Evolutionary conservation across 2,888 invertebrate genomes (phyloP).

Genomic region (Apotomis betuletana): DNA sequence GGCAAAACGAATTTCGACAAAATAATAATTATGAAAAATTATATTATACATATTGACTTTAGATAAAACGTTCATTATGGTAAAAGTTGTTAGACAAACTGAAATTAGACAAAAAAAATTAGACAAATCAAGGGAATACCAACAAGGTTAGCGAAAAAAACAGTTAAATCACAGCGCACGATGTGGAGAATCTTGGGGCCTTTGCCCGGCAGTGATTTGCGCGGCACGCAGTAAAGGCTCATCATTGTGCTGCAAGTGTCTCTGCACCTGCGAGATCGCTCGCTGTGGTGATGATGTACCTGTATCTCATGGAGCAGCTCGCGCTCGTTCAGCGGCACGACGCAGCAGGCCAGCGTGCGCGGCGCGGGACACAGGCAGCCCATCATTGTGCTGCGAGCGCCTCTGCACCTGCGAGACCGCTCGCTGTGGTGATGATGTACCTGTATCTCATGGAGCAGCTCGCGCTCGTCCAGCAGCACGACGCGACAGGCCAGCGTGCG

Average conservation of each 20-base stretch:
- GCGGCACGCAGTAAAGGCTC: slow-evolving; percentile 84
- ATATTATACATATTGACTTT: too few species aligned
- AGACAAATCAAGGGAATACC: too few species aligned
- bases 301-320: slow-evolving; percentile 95
- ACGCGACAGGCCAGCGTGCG: slow-evolving; percentile 90
- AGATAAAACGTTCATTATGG: too few species aligned
- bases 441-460: slow-evolving; percentile 94
- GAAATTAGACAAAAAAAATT: too few species aligned
- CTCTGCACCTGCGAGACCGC: slow-evolving; percentile 44
- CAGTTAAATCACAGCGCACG: too few species aligned
- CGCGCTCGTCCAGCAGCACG: slow-evolving; percentile 94
- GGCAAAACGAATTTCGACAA: too few species aligned
- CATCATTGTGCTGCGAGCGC: slow-evolving; percentile 71
- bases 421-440: slow-evolving; percentile 71
- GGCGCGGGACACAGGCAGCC: slow-evolving; percentile 84
- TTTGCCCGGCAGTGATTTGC: slow-evolving; percentile 53
- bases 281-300: slow-evolving; percentile 76
- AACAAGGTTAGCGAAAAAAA: too few species aligned
- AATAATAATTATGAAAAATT: too few species aligned
- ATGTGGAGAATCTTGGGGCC: too few species aligned
- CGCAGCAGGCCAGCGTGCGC: slow-evolving; percentile 89
- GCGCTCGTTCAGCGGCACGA: slow-evolving; percentile 94
- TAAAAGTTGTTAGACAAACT: too few species aligned
- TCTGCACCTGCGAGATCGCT: background rate
- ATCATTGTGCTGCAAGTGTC: slow-evolving; percentile 70